Evolutionary conservation across 2,113 vertebrate species (phyloP), one percentile per base, ranked within the genome.

Genomic region (Danionella cerebrum): DNA sequence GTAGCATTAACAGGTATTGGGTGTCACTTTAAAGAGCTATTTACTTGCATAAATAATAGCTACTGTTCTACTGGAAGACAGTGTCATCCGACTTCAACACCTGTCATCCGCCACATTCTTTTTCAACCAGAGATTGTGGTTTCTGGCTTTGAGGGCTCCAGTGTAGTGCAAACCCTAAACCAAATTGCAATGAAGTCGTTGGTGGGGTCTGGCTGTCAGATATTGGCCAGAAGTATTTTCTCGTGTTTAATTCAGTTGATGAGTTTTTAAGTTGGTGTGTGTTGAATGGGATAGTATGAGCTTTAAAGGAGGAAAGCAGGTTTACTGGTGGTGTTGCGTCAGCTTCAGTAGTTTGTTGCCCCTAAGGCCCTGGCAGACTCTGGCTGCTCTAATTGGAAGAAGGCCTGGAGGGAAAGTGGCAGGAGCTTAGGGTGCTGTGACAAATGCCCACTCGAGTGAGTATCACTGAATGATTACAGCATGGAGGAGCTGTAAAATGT

Each of bases 341-440:
- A 76, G 81, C 78, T 45, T 65, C 68, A 80, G 83, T 80, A 82
- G 65, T 81, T 83, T 76, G 52, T 79, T 84, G 82, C 80, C 76
- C 69, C 53, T 38, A 39, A 11, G 60, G 60, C 48, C 48, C 51
- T 79, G 29, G 77, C 71, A 67, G 79, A 79, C 79, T 82, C 60
- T 78, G 78, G 83, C 79, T 55, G 39, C 5, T 73, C 79, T 88
- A 88, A 87, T 88, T 87, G 81, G 84, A 84, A 77, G 76, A 83
- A 84, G 76, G 79, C 79, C 84, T 80, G 75, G 67, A 86, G 83
- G 80, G 77, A 70, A 60, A 50, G 24, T 9, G 41, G 60, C 70
- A 16, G 16, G 57, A 39, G 44, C 29, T 27, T 12, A 2, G 55
- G 57, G 55, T 51, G 55, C 16, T 31, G 57, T 70, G 68, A 58